These are phyloP conservation scores for Phoenoteleia sp. DNA, from an alignment of 2,888 invertebrate genomes.

Conservation along the genomic window DNA sequence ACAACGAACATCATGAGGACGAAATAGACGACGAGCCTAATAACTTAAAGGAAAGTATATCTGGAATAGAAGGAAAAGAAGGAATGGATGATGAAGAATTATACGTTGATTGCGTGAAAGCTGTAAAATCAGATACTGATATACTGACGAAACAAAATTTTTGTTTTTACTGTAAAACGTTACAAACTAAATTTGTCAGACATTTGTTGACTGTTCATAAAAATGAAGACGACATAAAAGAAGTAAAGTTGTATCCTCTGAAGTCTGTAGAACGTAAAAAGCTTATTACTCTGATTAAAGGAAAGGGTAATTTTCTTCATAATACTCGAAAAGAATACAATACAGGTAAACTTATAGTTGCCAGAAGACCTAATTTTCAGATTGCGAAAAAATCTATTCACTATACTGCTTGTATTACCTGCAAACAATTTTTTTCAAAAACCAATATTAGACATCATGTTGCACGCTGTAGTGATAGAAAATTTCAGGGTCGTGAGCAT, in stretches of 20 bases:
- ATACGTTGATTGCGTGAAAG: constrained; percentile 3
- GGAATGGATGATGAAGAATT: neutral
- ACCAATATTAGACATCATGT: constrained; percentile 67
- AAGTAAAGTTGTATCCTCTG: neutral
- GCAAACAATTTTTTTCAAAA: constrained; percentile 71
- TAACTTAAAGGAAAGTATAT: neutral
- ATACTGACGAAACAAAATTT: constrained; percentile 26
- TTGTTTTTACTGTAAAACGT: constrained; percentile 34
- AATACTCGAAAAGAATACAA: constrained; percentile 69
- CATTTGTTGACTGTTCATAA: constrained; percentile 35
- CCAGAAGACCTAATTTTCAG: constrained; percentile 65
- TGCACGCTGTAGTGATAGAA: constrained; percentile 2
- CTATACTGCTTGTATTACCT: constrained; percentile 66
- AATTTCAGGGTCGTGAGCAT: neutral
- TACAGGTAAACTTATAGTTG: constrained; percentile 70
- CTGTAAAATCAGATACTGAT: neutral
- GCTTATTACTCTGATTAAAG: neutral
- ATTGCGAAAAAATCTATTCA: constrained; percentile 48
- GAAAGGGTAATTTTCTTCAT: constrained; percentile 70
- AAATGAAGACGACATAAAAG: constrained; percentile 28
- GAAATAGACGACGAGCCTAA: no score
- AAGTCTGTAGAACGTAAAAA: neutral
- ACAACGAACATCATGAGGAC: no score
- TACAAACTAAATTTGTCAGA: constrained; percentile 17
- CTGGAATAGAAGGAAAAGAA: neutral